Percentiles rank a stretch among this genome's conserved stretches.
These are phyloP conservation scores for Toxotes jaculatrix DNA, from an alignment of 2,113 vertebrate genomes.

Conservation along the genomic window DNA sequence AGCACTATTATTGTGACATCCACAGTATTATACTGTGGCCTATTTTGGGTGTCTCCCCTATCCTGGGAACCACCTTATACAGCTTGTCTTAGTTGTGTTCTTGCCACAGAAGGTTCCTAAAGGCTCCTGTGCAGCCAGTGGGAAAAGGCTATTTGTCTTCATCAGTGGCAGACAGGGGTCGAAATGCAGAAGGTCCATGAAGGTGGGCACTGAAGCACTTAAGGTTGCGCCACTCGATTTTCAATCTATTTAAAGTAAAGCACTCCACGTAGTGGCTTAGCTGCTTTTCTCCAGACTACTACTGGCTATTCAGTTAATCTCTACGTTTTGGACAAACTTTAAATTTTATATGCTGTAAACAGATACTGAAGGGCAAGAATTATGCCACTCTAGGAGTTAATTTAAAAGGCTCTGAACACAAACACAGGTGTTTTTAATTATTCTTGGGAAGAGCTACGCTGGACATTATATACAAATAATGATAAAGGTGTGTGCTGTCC, in stretches of 20 bases:
- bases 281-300: slow-evolving; percentile 9
- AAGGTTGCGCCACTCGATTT: slow-evolving; percentile 53
- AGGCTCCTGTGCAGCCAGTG: slow-evolving; percentile 6
- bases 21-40: background rate
- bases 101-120: background rate
- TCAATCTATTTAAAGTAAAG: slow-evolving; percentile 52
- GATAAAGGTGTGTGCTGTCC: background rate
- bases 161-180: slow-evolving; percentile 57
- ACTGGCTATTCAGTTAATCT: slow-evolving; percentile 4
- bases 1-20: background rate
- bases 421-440: slow-evolving; percentile 7
- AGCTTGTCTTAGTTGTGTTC: slow-evolving; percentile 18
- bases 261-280: background rate
- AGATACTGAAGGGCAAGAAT: slow-evolving; percentile 4
- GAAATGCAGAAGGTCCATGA: slow-evolving; percentile 47
- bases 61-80: slow-evolving; percentile 15
- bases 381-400: background rate
- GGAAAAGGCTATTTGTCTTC: slow-evolving; percentile 67
- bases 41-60: slow-evolving; percentile 1
- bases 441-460: background rate
- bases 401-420: background rate
- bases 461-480: background rate
- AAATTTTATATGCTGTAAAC: slow-evolving; percentile 4
- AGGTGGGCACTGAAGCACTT: slow-evolving; percentile 42
- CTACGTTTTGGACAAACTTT: slow-evolving; percentile 1